Evolutionary conservation across 2,797 vertebrate species (phyloP).

Genomic region (Brachyrhaphis roseni): DNA sequence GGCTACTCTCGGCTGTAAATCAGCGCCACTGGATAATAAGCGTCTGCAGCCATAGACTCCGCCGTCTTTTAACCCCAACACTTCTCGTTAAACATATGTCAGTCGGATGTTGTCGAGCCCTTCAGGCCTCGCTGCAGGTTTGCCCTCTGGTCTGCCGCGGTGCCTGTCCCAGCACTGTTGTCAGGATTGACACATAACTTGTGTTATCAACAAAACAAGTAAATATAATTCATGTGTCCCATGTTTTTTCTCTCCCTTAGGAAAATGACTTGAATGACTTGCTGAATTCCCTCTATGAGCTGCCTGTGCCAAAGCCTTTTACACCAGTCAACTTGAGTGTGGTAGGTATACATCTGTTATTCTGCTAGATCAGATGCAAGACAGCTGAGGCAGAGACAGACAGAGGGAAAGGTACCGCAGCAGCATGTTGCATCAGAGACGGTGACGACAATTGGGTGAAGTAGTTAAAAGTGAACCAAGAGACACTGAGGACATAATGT

Average conservation of each 20-base stretch:
- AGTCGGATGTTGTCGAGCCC: constrained; percentile 70
- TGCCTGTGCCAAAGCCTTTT: constrained; percentile 92
- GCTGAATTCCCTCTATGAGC: constrained; percentile 89
- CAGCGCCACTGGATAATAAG: constrained; percentile 75
- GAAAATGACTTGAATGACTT: constrained; percentile 94
- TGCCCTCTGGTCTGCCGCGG: constrained; percentile 58
- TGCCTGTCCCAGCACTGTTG: constrained; percentile 48
- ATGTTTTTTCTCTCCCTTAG: constrained; percentile 71
- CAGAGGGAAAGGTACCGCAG: constrained; percentile 34
- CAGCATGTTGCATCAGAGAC: constrained; percentile 30
- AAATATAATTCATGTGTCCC: constrained; percentile 49
- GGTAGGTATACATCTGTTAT: constrained; percentile 83
- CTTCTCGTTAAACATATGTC: constrained; percentile 77
- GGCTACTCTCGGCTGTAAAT: constrained; percentile 73
- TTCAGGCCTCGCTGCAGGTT: constrained; percentile 68
- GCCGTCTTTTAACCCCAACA: constrained; percentile 78
- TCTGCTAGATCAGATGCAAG: constrained; percentile 44
- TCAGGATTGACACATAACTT: constrained; percentile 57
- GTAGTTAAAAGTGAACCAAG: constrained; percentile 33
- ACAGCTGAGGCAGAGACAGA: constrained; percentile 34
- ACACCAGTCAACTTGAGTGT: constrained; percentile 91
- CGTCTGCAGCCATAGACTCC: constrained; percentile 69
- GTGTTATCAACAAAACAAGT: constrained; percentile 50
- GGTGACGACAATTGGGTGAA: constrained; percentile 36
- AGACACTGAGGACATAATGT: constrained; percentile 19